Base-by-base conservation (phyloP, 2,113 vertebrate genomes). In the Atlantisia rogersi region DNA sequence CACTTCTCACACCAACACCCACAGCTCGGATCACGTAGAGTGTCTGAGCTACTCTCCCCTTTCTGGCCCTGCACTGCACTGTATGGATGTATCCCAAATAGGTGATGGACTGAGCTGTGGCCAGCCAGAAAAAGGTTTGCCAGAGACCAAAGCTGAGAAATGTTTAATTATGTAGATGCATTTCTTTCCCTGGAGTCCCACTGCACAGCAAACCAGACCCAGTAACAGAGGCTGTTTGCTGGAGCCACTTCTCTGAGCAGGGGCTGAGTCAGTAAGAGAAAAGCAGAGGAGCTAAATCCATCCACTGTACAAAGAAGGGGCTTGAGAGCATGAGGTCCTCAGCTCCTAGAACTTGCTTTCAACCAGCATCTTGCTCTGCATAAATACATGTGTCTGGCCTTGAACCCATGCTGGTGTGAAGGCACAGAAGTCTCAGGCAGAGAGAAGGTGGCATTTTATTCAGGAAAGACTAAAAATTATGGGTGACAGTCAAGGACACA, bases 11-110 rank as follows among this genome's bases (percentile, higher is more conserved):
- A 70, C 15, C 26, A 37, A 8, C 39, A 53, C 31, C 40, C 56
- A 26, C 60, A 85, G n/a, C 39, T 52, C 14, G 42, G 67, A 55
- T 16, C 32, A 21, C 4, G 3, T 6, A 18, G 0, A 0, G n/a
- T 53, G 13, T 37, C 46, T 40, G 52, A 79, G 42, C 40, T 63
- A 4, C 12, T 50, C 22, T 21, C 48, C 44, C 40, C 37, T 56
- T 42, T 19, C 76, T 76, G 29, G 18, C 31, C 31, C 63, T 68
- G 12, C 28, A 12, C 53, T 21, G 12, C 2, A 1, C 37, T 15
- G 28, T 2, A 18, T 10, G 48, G 65, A 40, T 28, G 20, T 7
- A 19, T 25, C 75, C 77, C 44, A 62, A 35, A 42, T 0, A 68
- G 50, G 56, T 15, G 52, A 84, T 18, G 37, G 65, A 29, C 42